These are phyloP conservation scores for Syngnathus scovelli DNA, from an alignment of 2,113 vertebrate species.

Conservation along the genomic window DNA sequence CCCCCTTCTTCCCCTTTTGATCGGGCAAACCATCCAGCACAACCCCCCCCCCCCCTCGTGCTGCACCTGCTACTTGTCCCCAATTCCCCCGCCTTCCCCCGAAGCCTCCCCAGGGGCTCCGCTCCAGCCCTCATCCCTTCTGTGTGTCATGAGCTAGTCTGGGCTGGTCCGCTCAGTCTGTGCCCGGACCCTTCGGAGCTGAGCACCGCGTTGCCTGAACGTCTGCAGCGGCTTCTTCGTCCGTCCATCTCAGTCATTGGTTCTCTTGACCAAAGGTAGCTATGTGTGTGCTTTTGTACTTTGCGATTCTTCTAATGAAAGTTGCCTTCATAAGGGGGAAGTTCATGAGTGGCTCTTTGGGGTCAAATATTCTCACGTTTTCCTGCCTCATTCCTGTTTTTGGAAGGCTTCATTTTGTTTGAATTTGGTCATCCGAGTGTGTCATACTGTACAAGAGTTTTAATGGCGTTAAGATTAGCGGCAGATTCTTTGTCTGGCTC, in stretches of 20 bases:
- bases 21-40: not conserved
- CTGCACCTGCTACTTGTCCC: slow-evolving; percentile 51
- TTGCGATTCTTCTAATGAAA: slow-evolving; percentile 6
- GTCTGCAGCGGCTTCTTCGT: not conserved
- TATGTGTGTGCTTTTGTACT: slow-evolving; percentile 10
- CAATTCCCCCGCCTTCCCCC: slow-evolving; percentile 1
- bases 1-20: not conserved
- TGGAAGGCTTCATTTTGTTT: not conserved
- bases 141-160: slow-evolving; percentile 6
- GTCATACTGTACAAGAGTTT: slow-evolving; percentile 15
- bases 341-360: slow-evolving; percentile 19
- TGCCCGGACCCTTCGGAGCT: not conserved
- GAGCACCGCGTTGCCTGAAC: not conserved
- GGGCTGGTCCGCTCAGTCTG: slow-evolving; percentile 14
- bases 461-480: slow-evolving; percentile 50
- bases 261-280: slow-evolving; percentile 38
- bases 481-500: slow-evolving; percentile 51
- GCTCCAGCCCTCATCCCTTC: slow-evolving; percentile 16
- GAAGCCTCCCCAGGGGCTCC: not conserved
- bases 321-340: slow-evolving; percentile 7
- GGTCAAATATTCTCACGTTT: not conserved
- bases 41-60: not conserved
- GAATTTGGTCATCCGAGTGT: no score
- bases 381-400: slow-evolving; percentile 23
- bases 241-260: not conserved